Percentiles rank a stretch among this genome's conserved stretches.
Evolutionary conservation across 2,113 vertebrate genomes (phyloP).

Genomic region (Sylvilagus bachmani): DNA sequence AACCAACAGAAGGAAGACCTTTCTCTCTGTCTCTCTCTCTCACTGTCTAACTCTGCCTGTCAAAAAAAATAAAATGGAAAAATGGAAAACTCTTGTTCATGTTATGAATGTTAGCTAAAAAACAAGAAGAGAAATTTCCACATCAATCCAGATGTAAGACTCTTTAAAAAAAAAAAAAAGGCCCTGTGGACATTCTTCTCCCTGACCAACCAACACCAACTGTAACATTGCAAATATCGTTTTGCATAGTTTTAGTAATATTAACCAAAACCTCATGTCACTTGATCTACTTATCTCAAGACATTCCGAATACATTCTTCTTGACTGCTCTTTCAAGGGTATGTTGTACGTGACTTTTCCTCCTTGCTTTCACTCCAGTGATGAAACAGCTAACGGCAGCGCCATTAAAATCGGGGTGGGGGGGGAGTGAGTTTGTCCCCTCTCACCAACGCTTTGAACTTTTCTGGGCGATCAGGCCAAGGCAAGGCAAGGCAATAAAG

Average conservation of each 20-base stretch:
- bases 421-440: slow-evolving; percentile 47
- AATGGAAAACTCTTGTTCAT: not conserved
- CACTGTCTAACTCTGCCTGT: too few relatives aligned
- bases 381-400: slow-evolving; percentile 34
- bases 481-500: not conserved
- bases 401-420: slow-evolving; percentile 50
- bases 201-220: not conserved
- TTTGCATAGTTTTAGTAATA: slow-evolving; percentile 31
- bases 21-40: too few relatives aligned
- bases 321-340: slow-evolving; percentile 28
- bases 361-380: slow-evolving; percentile 42
- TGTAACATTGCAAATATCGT: slow-evolving; percentile 10
- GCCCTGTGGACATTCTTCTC: not conserved
- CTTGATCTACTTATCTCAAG: slow-evolving; percentile 5
- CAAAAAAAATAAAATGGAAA: too few relatives aligned
- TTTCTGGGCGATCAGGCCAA: slow-evolving; percentile 46
- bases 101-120: slow-evolving; percentile 37
- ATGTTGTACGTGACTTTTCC: not conserved
- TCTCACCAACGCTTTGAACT: not conserved
- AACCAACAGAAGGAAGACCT: too few relatives aligned
- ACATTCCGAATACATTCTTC: not conserved
- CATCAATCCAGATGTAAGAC: not conserved
- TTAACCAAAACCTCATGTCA: slow-evolving; percentile 28
- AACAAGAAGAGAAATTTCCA: not conserved
- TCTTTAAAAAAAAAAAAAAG: slow-evolving; percentile 5